Conservation (phyloP, 2,888 invertebrate genomes). For the Limnephilus auricula region DNA sequence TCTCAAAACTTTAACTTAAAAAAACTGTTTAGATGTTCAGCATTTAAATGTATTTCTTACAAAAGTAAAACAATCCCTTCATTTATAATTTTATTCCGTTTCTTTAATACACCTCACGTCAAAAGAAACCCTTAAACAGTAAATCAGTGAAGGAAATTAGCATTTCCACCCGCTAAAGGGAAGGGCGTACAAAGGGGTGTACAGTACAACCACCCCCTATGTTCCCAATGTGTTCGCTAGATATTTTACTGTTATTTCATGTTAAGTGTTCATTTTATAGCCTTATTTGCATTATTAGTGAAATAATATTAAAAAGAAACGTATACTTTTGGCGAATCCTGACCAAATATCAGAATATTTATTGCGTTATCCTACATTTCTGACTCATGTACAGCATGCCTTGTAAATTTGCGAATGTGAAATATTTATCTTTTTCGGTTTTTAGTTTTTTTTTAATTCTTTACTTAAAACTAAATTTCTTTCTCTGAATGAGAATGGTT, state of each 20-base stretch:
- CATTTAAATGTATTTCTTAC: background rate
- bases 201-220: background rate
- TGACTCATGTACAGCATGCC: background rate
- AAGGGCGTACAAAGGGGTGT: background rate
- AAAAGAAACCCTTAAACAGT: background rate
- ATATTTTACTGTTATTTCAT: conserved; percentile 43
- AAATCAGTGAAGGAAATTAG: conserved; percentile 30
- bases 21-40: background rate
- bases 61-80: background rate
- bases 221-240: conserved; percentile 5
- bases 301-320: background rate
- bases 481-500: too few species aligned
- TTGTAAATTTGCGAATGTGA: too few species aligned
- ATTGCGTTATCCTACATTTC: background rate
- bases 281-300: conserved; percentile 35
- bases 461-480: too few species aligned
- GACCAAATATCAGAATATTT: background rate
- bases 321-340: background rate
- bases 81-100: background rate
- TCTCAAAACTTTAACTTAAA: background rate
- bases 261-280: conserved; percentile 35
- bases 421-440: too few species aligned
- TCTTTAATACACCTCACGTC: background rate
- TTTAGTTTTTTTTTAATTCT: too few species aligned
- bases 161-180: background rate